phyloP scores from a whole-genome alignment of 1,140 invertebrate genomes.

The Anastrepha ludens region DNA sequence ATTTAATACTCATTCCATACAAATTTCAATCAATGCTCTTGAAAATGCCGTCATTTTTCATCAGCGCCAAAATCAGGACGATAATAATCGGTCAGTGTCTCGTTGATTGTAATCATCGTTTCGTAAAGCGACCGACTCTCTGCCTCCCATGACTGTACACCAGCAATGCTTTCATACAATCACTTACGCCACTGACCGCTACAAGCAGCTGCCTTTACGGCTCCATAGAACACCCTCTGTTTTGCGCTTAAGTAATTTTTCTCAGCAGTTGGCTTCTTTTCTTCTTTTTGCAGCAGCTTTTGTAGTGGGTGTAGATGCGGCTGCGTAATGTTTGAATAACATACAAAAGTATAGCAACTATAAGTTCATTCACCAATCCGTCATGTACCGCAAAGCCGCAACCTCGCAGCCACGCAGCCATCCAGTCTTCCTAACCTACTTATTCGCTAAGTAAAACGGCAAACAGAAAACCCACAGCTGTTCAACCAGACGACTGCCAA shows the following conservation, averaged over 20 bases:
- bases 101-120: constrained; percentile 14
- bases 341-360: background rate
- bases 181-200: background rate
- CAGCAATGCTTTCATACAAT: background rate
- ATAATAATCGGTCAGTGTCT: background rate
- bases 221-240: background rate
- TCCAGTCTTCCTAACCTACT: background rate
- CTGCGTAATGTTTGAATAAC: background rate
- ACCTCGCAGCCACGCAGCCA: background rate
- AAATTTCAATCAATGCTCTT: constrained; percentile 3
- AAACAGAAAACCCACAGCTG: background rate
- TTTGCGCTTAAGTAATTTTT: background rate
- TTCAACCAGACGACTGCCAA: constrained; percentile 18
- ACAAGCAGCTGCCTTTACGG: background rate
- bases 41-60: background rate
- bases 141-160: background rate
- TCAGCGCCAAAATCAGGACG: constrained; percentile 11
- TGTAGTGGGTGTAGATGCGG: background rate
- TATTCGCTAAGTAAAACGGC: background rate
- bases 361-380: constrained; percentile 16
- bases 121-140: background rate
- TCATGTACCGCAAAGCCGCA: background rate
- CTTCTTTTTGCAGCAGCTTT: background rate
- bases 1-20: background rate
- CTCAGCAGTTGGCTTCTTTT: background rate